Evolutionary conservation across 2,797 vertebrate genomes (phyloP).

Genomic region (Melanotaenia boesemani): DNA sequence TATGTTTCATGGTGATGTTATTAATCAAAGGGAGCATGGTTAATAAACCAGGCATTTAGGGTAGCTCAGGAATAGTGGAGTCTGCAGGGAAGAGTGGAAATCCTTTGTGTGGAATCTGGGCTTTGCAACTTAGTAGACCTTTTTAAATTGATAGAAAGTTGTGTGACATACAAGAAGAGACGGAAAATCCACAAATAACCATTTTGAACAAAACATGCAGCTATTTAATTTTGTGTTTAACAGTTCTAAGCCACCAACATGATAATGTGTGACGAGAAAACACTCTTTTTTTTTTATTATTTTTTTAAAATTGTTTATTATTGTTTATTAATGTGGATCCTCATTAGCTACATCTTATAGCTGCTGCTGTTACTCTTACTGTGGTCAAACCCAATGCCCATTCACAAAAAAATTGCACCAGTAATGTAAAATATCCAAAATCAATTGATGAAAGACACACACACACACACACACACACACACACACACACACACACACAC

Average conservation of each 20-base stretch:
- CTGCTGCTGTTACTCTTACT: too few relatives aligned
- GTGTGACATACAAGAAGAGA: not conserved
- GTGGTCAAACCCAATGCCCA: too few relatives aligned
- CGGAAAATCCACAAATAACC: not conserved
- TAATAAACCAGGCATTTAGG: not conserved
- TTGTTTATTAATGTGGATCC: too few relatives aligned
- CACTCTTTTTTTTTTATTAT: too few relatives aligned
- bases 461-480: too few relatives aligned
- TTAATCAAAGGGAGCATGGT: conserved; percentile 1
- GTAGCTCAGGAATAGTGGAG: not conserved
- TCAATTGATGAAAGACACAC: too few relatives aligned
- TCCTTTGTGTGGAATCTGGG: not conserved
- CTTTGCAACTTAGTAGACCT: not conserved
- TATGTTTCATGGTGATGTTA: not conserved
- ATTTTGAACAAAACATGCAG: not conserved
- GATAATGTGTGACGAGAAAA: not conserved
- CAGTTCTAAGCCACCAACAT: not conserved
- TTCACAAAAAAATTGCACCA: too few relatives aligned
- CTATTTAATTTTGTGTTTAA: not conserved
- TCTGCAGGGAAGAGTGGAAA: not conserved
- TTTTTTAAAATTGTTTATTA: too few relatives aligned
- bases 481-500: too few relatives aligned
- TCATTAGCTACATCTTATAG: too few relatives aligned
- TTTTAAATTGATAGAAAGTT: not conserved
- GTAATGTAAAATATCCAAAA: too few relatives aligned